Base-by-base conservation (phyloP, 1,140 invertebrate genomes). In the Calosoma granatense region DNA sequence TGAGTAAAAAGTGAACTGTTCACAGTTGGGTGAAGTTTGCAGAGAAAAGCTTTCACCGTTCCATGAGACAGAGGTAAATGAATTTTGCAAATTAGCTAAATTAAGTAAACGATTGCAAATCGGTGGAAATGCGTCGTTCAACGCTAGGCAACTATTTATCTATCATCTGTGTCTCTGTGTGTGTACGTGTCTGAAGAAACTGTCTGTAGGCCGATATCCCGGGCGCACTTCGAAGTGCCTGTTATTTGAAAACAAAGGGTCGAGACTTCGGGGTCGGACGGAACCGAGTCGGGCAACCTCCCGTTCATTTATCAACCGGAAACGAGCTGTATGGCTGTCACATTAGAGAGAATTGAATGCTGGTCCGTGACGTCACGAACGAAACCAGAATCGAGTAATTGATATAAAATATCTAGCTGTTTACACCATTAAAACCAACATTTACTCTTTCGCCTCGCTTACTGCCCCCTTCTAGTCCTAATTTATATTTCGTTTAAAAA, bases 291-390 rank as follows among this genome's bases (percentile, higher is more conserved):
- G 6, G 41, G 17, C 9, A 4, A 9, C 17, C 17, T 4, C 15
- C 15, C 41, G 26, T 47, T 47, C 41, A 47, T 47, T 47, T 47
- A 47, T 47, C 41, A 47, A 47, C 41, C 41, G 41, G 41, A 47
- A 47, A 47, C 41, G 41, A 47, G 41, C 41, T 47, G 41, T 47
- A 47, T 47, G 41, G 41, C 41, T 47, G 41, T 47, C 41, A 47
- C 41, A 47, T 47, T 47, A 47, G 41, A 47, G 41, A 47, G 41
- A 47, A 47, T 47, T 47, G 41, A 47, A 47, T 17, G 41, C 41
- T 47, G 15, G 6, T 3, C 41, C 41, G 41, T 47, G 41, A 47
- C 41, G 41, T 47, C 41, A 47, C 41, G 41, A 47, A 47, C 41
- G 41, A 47, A 47, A 47, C 41, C 41, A 47, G 41, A 9, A 47